Evolutionary conservation across 2,797 vertebrate genomes (phyloP), one percentile per base, ranked within the genome.

Genomic region (Thalassophryne amazonica): DNA sequence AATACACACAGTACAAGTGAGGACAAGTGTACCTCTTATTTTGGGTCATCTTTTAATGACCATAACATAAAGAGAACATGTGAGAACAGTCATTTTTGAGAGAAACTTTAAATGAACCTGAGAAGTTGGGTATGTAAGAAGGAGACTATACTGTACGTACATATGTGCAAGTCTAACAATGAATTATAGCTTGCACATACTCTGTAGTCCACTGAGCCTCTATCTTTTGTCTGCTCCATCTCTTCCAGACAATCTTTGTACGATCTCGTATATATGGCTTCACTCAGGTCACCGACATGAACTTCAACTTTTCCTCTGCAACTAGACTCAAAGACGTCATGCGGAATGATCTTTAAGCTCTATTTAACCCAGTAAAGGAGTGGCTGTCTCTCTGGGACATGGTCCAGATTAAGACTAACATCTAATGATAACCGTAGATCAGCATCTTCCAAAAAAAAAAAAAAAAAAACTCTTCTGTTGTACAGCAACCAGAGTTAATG

Each of bases 321-420:
- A 46, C 38, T 48, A 21, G 4, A 16, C 30, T 50, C 28, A 18
- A 5, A 22, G 40, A 38, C 28, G 38, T 58, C 46, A 34, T 14
- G 15, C 27, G 25, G 16, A 54, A 45, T 27, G 35, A 38, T 60
- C 59, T 49, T 42, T 62, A 56, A 55, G 45, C 7, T 22, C 27
- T 31, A 33, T 56, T 42, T 47, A 28, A 53, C 49, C 32, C 36
- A 28, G 27, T 32, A 18, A 40, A 21, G 9, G 28, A 38, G 24
- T 3, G 8, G 14, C 41, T 30, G 57, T 18, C 48, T 31, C 16
- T 50, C 33, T 49, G 15, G 32, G 39, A 49, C 21, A n/a, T 43
- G 46, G 12, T 52, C 43, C 29, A 40, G 46, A 64, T 56, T 51
- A 70, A 46, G 33, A 39, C 25, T 31, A 24, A 23, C 19, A 12